A percentile compares a stretch with the other conserved stretches of the same genome.
These are phyloP conservation scores for Addax nasomaculatus DNA, from an alignment of 2,113 vertebrate species.

Conservation along the genomic window DNA sequence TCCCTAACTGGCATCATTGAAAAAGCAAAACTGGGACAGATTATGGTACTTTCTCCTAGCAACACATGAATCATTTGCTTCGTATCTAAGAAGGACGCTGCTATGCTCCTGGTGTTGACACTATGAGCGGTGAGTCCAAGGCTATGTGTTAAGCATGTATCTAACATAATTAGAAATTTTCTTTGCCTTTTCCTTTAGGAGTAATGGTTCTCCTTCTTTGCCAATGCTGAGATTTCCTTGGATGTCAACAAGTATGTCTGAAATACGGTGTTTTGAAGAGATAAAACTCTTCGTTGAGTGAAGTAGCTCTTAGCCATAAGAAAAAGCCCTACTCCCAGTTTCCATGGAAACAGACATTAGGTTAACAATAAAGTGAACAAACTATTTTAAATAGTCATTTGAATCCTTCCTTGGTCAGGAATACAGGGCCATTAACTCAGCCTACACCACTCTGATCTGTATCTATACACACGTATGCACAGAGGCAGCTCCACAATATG, in stretches of 20 bases:
- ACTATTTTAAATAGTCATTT: slow-evolving; percentile 1
- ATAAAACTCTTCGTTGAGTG: background rate
- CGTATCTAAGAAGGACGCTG: background rate
- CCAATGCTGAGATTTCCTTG: background rate
- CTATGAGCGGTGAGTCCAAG: background rate
- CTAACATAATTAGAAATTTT: background rate
- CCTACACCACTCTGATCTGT: background rate
- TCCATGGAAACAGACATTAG: background rate
- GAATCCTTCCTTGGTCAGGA: background rate
- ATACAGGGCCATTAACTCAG: background rate
- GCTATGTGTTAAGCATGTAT: background rate
- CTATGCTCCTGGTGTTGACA: background rate
- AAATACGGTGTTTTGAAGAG: background rate
- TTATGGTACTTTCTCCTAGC: background rate
- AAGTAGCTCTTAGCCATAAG: background rate
- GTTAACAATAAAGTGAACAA: background rate
- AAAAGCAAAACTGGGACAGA: background rate
- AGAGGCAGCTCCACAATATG: background rate
- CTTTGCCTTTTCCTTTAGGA: background rate
- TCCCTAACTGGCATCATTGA: background rate
- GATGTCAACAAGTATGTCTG: background rate
- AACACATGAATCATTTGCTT: background rate
- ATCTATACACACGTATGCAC: fast-evolving
- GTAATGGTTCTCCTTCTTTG: background rate
- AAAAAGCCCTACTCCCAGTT: background rate